These are phyloP conservation scores for Alfaro cultratus DNA, from an alignment of 2,797 vertebrate genomes.

Conservation along the genomic window DNA sequence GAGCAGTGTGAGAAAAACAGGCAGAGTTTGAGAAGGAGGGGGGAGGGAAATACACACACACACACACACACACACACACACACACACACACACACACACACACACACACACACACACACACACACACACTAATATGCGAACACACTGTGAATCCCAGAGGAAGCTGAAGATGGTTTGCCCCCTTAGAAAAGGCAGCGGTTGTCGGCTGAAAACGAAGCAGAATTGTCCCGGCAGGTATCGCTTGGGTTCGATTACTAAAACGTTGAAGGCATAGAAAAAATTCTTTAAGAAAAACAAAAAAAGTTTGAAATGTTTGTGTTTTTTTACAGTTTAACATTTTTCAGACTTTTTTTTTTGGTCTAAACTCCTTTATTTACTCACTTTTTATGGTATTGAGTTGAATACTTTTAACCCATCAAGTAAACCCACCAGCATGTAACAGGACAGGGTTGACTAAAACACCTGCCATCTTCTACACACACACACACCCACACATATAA, in stretches of 20 bases:
- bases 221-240: slow-evolving; percentile 38
- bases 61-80: slow-evolving; percentile 23
- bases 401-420: slow-evolving; percentile 11
- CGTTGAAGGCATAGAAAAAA: background rate
- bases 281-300: background rate
- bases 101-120: slow-evolving; percentile 6
- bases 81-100: slow-evolving; percentile 10
- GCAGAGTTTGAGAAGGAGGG: slow-evolving; percentile 56
- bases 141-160: slow-evolving; percentile 40
- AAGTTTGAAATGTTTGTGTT: background rate
- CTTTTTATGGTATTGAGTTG: slow-evolving; percentile 8
- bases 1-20: slow-evolving; percentile 79
- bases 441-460: slow-evolving; percentile 75
- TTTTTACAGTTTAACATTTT: background rate
- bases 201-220: slow-evolving; percentile 30
- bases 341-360: background rate
- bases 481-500: slow-evolving; percentile 29
- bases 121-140: slow-evolving; percentile 17
- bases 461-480: slow-evolving; percentile 67
- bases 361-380: background rate
- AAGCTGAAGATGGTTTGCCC: slow-evolving; percentile 45
- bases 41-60: slow-evolving; percentile 24
- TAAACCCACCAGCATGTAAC: slow-evolving; percentile 70
- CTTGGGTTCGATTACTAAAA: slow-evolving; percentile 5
- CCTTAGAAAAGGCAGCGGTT: slow-evolving; percentile 36